Base-by-base conservation (phyloP, 1,140 invertebrate species). In the Elysia chlorotica region DNA sequence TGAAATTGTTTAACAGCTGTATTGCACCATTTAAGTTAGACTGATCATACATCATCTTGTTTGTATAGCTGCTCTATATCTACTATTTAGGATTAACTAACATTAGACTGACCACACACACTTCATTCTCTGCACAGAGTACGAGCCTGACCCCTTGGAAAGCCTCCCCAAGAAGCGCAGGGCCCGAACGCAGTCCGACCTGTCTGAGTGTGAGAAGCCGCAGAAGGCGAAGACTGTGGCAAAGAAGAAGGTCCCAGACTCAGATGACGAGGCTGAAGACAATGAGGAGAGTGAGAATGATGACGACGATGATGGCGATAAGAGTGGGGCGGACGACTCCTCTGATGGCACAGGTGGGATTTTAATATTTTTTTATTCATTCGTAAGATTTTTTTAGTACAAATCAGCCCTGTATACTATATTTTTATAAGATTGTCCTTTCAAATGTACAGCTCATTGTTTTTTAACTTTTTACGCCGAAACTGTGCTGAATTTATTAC, bases 291-390 rank as follows among this genome's bases (percentile, higher is more conserved):
- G 57, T 10, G 68, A 68, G 30, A 41, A 69, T 2, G 72, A 59
- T 6, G 65, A 74, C 14, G 72, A 74, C 0, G 66, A 74, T n/a
- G 74, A 79, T 31, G 79, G 79, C 19, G 72, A 66, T 98, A 96
- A 96, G 90, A 91, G 59, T 98, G 96, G 96, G 90, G 90, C 68
- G 96, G 95, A n/a, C n/a, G n/a, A n/a, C n/a, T n/a, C 19, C 3
- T 28, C 17, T 37, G 56, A 36, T n/a, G 31, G 25, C 17, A 33
- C 66, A 17, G 66, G 66, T 68, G 23, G 17, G 23, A 30, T 4
- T 19, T 3, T 2, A 35, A 1, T 63, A n/a, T 35, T 35, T 28
- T 25, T 59, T 28, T 59, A 10, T 59, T 6, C 10, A 25, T 14
- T 25, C 25, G 56, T 21, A 10, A 17, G 56, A 6, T 59, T 28